phyloP scores from a whole-genome alignment of 30 jellyfish, hydroid and myxozoan species.

The Cassiopea andromeda region DNA sequence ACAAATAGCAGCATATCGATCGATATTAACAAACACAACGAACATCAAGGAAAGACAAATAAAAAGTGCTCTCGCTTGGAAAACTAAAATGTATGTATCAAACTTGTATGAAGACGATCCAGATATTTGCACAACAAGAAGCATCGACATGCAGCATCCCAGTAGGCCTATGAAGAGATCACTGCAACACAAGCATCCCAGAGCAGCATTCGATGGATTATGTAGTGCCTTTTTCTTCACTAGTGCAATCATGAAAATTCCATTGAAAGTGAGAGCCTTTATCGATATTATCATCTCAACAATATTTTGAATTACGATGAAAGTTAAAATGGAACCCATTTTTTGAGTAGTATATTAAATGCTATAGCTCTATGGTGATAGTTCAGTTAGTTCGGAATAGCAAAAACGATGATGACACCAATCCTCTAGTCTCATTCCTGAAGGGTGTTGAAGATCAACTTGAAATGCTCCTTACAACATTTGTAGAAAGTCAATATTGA shows the following conservation, averaged over 20 bases:
- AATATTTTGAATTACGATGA: too few species aligned
- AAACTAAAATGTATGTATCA: neutral
- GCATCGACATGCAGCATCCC: neutral
- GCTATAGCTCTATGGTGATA: too few species aligned
- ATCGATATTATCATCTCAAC: too few species aligned
- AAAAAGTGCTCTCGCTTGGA: neutral
- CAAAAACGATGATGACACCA: too few species aligned
- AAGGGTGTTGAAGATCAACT: too few species aligned
- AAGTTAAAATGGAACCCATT: too few species aligned
- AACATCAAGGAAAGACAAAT: slow-evolving; percentile 14
- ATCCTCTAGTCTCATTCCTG: too few species aligned
- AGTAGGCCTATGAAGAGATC: neutral
- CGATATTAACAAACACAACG: neutral
- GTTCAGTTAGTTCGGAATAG: too few species aligned
- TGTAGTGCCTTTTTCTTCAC: neutral
- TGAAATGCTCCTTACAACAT: too few species aligned
- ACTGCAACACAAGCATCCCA: neutral
- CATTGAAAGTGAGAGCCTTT: too few species aligned
- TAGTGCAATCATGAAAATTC: neutral
- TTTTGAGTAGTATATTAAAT: too few species aligned
- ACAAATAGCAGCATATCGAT: slow-evolving; percentile 7
- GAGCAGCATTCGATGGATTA: neutral
- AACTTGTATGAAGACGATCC: neutral
- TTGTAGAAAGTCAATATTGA: too few species aligned
- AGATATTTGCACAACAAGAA: neutral